A percentile compares a stretch with the other conserved stretches of the same genome.
Conservation (phyloP, 1,140 invertebrate genomes). For the Solenopsis invicta region DNA sequence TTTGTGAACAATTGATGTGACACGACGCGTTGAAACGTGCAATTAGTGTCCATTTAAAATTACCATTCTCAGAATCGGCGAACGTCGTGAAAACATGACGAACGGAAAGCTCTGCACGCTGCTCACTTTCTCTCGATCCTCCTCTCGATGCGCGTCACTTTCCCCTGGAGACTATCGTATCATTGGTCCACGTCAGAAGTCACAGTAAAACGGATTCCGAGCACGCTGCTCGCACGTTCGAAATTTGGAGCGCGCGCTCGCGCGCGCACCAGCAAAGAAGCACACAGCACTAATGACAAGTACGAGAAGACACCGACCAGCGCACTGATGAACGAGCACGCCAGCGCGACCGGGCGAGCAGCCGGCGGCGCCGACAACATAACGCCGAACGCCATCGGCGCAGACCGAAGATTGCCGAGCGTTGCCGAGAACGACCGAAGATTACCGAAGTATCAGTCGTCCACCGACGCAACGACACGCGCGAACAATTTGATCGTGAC, state of each 20-base stretch:
- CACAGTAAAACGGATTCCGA: not conserved
- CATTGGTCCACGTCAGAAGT: not conserved
- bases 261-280: not conserved
- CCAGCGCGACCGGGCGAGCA: not conserved
- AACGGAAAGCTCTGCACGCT: not conserved
- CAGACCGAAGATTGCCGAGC: slow-evolving; percentile 54
- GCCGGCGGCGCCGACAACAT: slow-evolving; percentile 29
- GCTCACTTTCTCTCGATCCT: not conserved
- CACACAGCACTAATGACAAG: not conserved
- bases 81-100: slow-evolving; percentile 19
- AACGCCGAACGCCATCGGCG: slow-evolving; percentile 40
- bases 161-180: not conserved
- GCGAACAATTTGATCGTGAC: not conserved
- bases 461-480: not conserved
- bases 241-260: slow-evolving; percentile 31
- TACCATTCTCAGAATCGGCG: slow-evolving; percentile 1
- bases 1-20: not conserved
- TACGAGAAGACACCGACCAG: slow-evolving; percentile 21
- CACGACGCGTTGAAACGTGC: no score
- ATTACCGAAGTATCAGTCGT: slow-evolving; percentile 1
- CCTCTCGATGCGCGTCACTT: not conserved
- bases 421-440: slow-evolving; percentile 45
- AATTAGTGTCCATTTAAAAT: not conserved
- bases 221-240: not conserved
- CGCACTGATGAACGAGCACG: slow-evolving; percentile 57